Base-by-base conservation (phyloP, 2,113 vertebrate species). In the Monopterus albus region DNA sequence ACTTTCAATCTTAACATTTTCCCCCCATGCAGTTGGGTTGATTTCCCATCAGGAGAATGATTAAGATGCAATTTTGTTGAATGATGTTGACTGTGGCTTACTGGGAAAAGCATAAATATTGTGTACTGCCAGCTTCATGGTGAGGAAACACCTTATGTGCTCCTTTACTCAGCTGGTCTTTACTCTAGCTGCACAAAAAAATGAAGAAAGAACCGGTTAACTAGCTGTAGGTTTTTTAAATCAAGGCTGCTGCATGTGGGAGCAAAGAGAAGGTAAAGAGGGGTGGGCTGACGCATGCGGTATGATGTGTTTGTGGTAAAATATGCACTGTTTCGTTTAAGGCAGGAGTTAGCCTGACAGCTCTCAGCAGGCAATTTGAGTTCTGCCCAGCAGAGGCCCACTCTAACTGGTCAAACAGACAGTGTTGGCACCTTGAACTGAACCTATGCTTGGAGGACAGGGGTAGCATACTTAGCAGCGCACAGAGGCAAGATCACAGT, bases 1-100 rank as follows among this genome's bases (percentile, higher is more conserved):
- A 66, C 56, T 69, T 83, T 58, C 33, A 67, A 35, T 70, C 42
- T 43, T 5, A 39, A 53, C 5, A 5, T 17, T 45, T 49, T 50
- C 28, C 73, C 73, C 55, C 29, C 21, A 49, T 50, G 50, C 43
- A 55, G 35, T 78, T 58, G 46, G 50, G 26, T 74, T 71, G 59
- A 40, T 66, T 82, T 86, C 49, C 87, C 74, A 79, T 86, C 74
- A 84, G 47, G 51, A 64, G 59, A 82, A 79, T 68, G 83, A 88
- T 88, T 85, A 84, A 78, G 72, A 79, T 81, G 74, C 74, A 62
- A 84, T 88, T 88, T 81, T 55, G 58, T 75, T 79, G 61, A 87
- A 81, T 66, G 47, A 81, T 85, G 85, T 83, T 76, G 80, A 87
- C 74, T 64, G 78, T 72, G 80, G 75, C 58, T 79, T 57, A 72